Conservation (phyloP, 2,113 vertebrate genomes). For the Dicrurus megarhynchus region DNA sequence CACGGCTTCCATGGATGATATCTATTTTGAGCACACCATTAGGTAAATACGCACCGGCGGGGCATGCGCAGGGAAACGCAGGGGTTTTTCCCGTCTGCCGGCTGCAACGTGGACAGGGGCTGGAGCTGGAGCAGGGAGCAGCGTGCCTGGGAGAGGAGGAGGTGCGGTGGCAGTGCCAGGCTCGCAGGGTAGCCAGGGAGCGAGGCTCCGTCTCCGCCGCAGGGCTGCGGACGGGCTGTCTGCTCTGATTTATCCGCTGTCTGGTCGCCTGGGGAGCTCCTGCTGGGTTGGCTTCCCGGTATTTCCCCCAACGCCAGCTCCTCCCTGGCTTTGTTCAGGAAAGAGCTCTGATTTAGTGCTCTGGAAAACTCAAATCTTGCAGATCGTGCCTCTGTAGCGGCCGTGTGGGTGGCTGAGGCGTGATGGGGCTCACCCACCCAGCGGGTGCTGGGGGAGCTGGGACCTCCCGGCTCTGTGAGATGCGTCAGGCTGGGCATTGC, state of each 20-base stretch:
- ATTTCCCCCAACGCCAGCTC: neutral
- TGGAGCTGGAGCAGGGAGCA: neutral
- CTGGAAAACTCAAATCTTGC: neutral
- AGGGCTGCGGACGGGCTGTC: neutral
- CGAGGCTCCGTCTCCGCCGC: neutral
- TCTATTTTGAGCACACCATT: slow-evolving; percentile 93
- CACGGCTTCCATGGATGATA: slow-evolving; percentile 94
- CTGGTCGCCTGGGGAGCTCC: neutral
- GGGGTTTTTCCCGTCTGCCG: neutral
- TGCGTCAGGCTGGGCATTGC: neutral
- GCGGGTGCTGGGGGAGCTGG: neutral
- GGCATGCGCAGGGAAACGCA: rapidly evolving
- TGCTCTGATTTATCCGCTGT: slow-evolving; percentile 3
- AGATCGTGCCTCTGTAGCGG: neutral
- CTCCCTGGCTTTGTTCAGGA: slow-evolving; percentile 41
- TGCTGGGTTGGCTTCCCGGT: neutral
- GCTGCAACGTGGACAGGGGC: neutral
- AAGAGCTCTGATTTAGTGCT: neutral
- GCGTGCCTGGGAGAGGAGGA: neutral
- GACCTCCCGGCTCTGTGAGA: neutral
- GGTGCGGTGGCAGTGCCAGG: neutral
- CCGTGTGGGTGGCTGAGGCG: neutral
- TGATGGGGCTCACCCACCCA: neutral
- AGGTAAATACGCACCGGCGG: slow-evolving; percentile 73
- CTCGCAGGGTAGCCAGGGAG: neutral